A percentile compares a stretch with the other conserved stretches of the same genome.
phyloP scores from a whole-genome alignment of 2,888 invertebrate species.

The Sicus ferrugineus region DNA sequence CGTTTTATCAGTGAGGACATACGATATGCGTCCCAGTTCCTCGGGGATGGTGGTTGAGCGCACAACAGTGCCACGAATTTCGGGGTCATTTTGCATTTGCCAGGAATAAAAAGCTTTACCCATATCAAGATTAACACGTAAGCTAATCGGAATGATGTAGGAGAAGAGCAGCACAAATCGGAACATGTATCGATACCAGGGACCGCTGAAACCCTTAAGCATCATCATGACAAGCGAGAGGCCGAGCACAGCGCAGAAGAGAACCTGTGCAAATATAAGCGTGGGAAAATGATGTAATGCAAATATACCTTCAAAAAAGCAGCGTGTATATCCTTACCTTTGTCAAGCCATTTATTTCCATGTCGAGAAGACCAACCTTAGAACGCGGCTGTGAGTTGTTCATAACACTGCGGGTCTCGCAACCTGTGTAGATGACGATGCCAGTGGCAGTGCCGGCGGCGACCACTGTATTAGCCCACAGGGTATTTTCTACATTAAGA shows the following conservation, averaged over 20 bases:
- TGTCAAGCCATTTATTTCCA: constrained; percentile 96
- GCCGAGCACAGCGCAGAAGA: constrained; percentile 90
- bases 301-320: not conserved
- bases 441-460: constrained; percentile 97
- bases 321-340: constrained; percentile 69
- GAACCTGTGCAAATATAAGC: too few species aligned
- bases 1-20: constrained; percentile 97
- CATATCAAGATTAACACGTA: constrained; percentile 98
- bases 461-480: constrained; percentile 98
- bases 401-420: constrained; percentile 97
- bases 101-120: constrained; percentile 98
- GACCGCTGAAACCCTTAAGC: constrained; percentile 94
- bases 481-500: constrained; percentile 92
- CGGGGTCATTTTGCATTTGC: constrained; percentile 92
- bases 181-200: constrained; percentile 97
- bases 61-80: constrained; percentile 93
- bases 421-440: constrained; percentile 92
- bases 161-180: constrained; percentile 96
- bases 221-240: constrained; percentile 94
- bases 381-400: constrained; percentile 96
- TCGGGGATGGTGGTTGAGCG: constrained; percentile 98
- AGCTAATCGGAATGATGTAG: constrained; percentile 98
- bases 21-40: constrained; percentile 95
- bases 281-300: too few species aligned
- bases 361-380: constrained; percentile 94